Evolutionary conservation across 2,888 invertebrate genomes (phyloP).

Genomic region (Andrena flavipes): DNA sequence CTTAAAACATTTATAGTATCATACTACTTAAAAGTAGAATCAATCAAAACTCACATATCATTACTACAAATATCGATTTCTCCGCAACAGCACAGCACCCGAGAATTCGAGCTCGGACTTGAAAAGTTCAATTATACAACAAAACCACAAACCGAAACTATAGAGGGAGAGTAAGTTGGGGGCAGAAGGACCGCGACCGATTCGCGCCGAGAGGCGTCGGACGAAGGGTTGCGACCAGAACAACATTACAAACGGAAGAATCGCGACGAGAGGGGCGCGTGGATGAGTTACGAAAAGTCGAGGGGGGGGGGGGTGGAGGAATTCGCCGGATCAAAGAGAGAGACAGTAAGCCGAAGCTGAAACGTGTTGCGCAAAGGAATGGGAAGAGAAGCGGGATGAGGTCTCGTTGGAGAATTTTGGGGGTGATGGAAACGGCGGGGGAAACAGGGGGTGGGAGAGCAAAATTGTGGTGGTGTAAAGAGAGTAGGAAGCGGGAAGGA

Average conservation of each 20-base stretch:
- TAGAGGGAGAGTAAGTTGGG: background rate
- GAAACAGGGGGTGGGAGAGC: background rate
- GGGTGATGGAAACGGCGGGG: background rate
- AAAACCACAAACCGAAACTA: background rate
- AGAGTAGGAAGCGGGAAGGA: background rate
- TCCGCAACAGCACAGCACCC: too few species aligned
- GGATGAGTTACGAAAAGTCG: background rate
- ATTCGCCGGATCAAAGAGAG: slow-evolving; percentile 24
- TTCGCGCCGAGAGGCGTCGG: slow-evolving; percentile 1
- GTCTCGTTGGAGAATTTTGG: slow-evolving; percentile 30
- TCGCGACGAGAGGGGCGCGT: background rate
- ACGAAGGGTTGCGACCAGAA: slow-evolving; percentile 6
- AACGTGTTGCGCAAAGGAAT: slow-evolving; percentile 15
- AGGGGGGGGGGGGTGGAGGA: background rate
- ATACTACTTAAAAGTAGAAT: too few species aligned
- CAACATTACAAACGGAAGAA: slow-evolving; percentile 13
- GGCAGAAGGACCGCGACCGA: background rate
- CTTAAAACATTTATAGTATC: too few species aligned
- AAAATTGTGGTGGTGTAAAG: background rate
- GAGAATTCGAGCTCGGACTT: too few species aligned
- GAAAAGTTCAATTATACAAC: too few species aligned
- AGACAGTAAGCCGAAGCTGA: slow-evolving; percentile 11
- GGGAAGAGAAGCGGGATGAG: slow-evolving; percentile 9
- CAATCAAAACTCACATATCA: too few species aligned
- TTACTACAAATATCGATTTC: too few species aligned